Conservation (phyloP, 2,888 invertebrate genomes). For the Noctua janthina region DNA sequence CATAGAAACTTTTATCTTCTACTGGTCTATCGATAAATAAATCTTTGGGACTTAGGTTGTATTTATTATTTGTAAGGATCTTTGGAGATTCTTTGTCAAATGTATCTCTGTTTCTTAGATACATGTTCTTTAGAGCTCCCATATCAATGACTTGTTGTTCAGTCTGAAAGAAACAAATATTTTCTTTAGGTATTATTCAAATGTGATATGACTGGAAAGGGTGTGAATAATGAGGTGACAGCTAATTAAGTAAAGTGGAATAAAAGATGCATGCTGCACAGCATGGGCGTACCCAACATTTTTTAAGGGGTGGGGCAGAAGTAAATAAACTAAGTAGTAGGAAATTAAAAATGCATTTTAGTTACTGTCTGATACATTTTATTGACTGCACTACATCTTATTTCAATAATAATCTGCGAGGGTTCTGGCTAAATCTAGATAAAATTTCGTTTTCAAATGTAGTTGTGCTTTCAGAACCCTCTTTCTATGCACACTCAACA, state of each 20-base stretch:
- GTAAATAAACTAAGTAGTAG: no score
- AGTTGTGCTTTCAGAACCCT: no score
- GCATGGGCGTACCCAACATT: no score
- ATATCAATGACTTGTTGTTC: slow-evolving; percentile 90
- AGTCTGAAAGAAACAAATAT: slow-evolving; percentile 83
- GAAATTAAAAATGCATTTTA: no score
- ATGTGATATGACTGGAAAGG: background rate
- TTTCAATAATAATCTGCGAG: no score
- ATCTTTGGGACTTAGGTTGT: slow-evolving; percentile 81
- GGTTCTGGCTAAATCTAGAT: no score
- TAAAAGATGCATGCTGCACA: no score
- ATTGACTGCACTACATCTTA: no score
- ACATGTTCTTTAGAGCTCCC: slow-evolving; percentile 90
- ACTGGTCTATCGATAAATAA: slow-evolving; percentile 75
- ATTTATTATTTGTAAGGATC: slow-evolving; percentile 85
- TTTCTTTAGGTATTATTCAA: background rate
- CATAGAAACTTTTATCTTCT: slow-evolving; percentile 74
- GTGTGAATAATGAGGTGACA: background rate
- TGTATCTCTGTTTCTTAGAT: slow-evolving; percentile 89
- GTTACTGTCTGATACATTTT: no score
- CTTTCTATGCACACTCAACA: no score
- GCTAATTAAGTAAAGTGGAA: background rate
- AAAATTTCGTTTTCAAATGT: no score
- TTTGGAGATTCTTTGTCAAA: slow-evolving; percentile 92
- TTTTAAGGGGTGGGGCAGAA: no score